Conservation (phyloP, 30 jellyfish, hydroid and myxozoan species). For the Aurelia sp. region DNA sequence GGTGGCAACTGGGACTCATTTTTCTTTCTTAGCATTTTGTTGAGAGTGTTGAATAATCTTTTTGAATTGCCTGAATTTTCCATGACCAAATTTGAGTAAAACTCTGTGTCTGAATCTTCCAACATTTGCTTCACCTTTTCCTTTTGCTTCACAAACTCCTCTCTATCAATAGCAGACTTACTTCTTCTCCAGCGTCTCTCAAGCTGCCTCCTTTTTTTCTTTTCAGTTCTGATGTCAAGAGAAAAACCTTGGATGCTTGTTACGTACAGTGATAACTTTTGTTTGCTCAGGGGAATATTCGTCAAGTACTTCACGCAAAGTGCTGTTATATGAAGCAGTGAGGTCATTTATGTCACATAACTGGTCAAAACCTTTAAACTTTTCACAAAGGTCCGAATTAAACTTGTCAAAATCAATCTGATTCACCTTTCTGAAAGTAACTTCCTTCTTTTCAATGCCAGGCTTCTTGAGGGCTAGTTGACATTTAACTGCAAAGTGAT, state of each 20-base stretch:
- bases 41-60: constrained; percentile 42
- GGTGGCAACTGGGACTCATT: constrained; percentile 31
- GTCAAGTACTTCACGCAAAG: constrained; percentile 10
- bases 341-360: constrained; percentile 28
- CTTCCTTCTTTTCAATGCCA: constrained; percentile 32
- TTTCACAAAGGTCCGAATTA: constrained; percentile 22
- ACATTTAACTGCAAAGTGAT: constrained; percentile 37
- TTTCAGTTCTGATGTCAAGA: constrained; percentile 12
- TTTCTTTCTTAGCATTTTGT: constrained; percentile 26
- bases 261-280: neutral
- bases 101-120: constrained; percentile 55
- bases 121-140: constrained; percentile 41
- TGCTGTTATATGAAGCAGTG: constrained; percentile 29
- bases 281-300: constrained; percentile 16
- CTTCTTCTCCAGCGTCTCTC: constrained; percentile 60
- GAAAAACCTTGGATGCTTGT: constrained; percentile 4
- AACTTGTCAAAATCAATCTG: constrained; percentile 35
- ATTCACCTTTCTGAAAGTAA: constrained; percentile 14
- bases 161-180: constrained; percentile 29
- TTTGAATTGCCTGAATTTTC: constrained; percentile 63
- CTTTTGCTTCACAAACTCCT: constrained; percentile 37
- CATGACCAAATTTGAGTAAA: constrained; percentile 50
- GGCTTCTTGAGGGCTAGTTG: constrained; percentile 55
- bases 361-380: neutral
- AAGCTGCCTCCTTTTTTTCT: constrained; percentile 36